Evolutionary conservation across 2,888 invertebrate species (phyloP).

Genomic region (Dolichomitus sp.): DNA sequence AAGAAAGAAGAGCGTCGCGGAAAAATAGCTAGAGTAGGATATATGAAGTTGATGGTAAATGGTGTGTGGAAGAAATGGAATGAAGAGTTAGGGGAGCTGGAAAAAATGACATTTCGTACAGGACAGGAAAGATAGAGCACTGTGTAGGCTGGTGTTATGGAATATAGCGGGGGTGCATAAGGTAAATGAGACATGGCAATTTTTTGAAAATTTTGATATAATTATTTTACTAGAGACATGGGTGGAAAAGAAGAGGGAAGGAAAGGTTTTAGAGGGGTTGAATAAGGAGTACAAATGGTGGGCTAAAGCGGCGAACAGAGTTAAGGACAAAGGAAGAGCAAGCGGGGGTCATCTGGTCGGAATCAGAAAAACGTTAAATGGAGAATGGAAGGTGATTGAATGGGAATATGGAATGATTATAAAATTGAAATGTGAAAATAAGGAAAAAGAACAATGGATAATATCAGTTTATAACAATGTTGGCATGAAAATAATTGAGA

Average conservation of each 20-base stretch:
- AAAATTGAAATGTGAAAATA: not conserved
- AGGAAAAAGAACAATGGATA: conserved; percentile 11
- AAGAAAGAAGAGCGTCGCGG: not conserved
- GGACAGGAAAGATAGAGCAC: not conserved
- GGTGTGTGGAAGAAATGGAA: not conserved
- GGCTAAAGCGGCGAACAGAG: not conserved
- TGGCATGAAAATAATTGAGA: not conserved
- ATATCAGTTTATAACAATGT: too few relatives aligned
- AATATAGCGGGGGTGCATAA: not conserved
- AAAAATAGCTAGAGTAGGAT: not conserved
- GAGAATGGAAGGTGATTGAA: not conserved
- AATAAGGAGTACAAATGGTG: not conserved
- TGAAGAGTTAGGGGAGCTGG: not conserved
- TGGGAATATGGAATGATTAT: conserved; percentile 17
- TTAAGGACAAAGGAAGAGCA: not conserved
- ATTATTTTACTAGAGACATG: conserved; percentile 1
- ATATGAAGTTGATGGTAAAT: not conserved
- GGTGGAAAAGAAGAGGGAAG: not conserved
- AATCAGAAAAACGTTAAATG: not conserved
- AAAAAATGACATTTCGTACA: not conserved
- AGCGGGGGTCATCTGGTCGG: not conserved
- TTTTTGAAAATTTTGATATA: not conserved
- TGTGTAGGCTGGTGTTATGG: not conserved
- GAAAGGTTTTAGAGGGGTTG: not conserved
- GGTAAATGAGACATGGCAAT: not conserved